Base-by-base conservation (phyloP, 1,140 invertebrate genomes). In the Oppia nitens region DNA sequence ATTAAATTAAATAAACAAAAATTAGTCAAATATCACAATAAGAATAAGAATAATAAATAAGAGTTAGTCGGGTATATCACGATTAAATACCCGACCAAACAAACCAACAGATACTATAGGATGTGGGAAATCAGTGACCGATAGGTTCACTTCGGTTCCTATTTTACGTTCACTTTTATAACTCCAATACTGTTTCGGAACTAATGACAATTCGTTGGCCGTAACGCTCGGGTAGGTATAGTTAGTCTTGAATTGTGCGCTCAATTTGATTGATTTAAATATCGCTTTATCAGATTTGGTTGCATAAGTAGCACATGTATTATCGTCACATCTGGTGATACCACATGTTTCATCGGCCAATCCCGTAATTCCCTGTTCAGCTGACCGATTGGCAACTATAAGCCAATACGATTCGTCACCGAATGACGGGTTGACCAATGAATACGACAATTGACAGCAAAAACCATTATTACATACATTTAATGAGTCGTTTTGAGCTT, bases 371-470 rank as follows among this genome's bases (percentile, higher is more conserved):
- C 47, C 9, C 2, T 24, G 47, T 3, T 47, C 45, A 2, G 12
- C 17, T 12, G 47, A 2, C 2, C n/a, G 1, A 14, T 48, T 51
- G 17, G 45, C 56, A 32, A 48, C 4, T 27, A 23, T 32, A 56
- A 14, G 21, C 14, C 27, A 24, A 24, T 56, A n/a, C 23, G 20
- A 49, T 17, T 50, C 48, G 28, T 47, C n/a, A 17, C 11, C 9
- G 4, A 27, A 27, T 20, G 24, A 45, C 11, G 3, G 28, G 20
- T n/a, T 12, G 17, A 3, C 3, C 20, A 59, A 14, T 40, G 21
- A n/a, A 23, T 59, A 59, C 6, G 55, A 11, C 2, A 65, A 47
- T 2, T 20, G 24, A 23, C 64, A 65, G 32, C 64, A 64, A 14
- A 65, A 51, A 1, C 56, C 52, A 48, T 57, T 28, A 29, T 49